phyloP scores from a whole-genome alignment of 2,888 invertebrate genomes.

The Hirudinaria manillensis region DNA sequence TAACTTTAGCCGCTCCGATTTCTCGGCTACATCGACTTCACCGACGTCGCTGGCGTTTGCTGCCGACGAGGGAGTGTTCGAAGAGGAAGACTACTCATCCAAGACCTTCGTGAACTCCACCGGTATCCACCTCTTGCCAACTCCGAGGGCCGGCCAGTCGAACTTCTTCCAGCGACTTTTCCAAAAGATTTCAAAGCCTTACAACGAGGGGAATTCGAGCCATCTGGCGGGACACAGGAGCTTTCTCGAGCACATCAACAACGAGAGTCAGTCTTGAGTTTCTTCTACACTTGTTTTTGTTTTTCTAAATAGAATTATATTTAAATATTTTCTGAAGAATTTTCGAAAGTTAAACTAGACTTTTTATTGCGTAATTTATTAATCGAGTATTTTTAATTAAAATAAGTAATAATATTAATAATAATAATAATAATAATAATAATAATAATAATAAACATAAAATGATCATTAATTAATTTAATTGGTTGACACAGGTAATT shows the following conservation, averaged over 20 bases:
- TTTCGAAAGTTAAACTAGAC: too few species aligned
- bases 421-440: neutral
- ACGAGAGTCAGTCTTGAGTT: slow-evolving; percentile 2
- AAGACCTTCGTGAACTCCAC: neutral
- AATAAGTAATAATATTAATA: neutral
- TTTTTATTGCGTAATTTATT: neutral
- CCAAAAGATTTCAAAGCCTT: neutral
- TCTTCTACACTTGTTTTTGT: too few species aligned
- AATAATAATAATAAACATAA: neutral
- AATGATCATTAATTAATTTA: slow-evolving; percentile 2
- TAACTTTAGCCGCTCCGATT: neutral
- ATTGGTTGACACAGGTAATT: slow-evolving; percentile 24
- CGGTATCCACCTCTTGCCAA: neutral
- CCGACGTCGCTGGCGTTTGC: neutral
- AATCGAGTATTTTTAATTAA: neutral
- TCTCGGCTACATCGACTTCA: neutral
- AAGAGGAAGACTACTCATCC: neutral
- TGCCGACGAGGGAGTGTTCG: too few species aligned
- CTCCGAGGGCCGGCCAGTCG: neutral
- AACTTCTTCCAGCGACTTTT: neutral
- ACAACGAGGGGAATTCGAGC: neutral
- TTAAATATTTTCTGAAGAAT: too few species aligned
- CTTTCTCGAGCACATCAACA: slow-evolving; percentile 10
- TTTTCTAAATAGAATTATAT: too few species aligned
- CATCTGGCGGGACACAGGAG: neutral